These are phyloP conservation scores for Macrosiphum euphorbiae DNA, from an alignment of 2,888 invertebrate species.

Conservation along the genomic window DNA sequence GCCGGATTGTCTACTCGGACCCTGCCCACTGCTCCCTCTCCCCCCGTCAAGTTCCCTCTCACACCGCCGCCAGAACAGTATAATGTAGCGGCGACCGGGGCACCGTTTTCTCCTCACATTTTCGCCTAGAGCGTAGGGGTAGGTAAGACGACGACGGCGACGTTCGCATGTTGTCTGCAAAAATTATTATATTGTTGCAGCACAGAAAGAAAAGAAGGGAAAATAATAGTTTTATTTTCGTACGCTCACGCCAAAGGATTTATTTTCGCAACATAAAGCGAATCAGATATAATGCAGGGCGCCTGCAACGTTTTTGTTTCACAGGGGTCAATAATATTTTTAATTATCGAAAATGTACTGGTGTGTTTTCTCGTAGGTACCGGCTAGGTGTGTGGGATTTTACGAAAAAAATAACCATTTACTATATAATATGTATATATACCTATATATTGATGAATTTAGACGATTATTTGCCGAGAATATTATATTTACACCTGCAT, in stretches of 20 bases:
- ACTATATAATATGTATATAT: neutral
- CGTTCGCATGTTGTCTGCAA: neutral
- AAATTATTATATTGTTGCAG: constrained; percentile 33
- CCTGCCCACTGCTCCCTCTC: constrained; percentile 26
- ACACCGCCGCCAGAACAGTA: neutral
- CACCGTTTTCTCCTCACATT: constrained; percentile 19
- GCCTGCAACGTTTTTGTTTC: neutral
- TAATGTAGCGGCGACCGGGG: neutral
- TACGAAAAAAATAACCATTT: neutral
- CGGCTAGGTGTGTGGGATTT: neutral
- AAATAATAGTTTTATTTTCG: constrained; percentile 33
- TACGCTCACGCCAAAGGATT: constrained; percentile 20
- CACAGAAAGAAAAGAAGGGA: neutral
- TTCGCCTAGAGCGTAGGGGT: neutral
- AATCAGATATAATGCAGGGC: constrained; percentile 32
- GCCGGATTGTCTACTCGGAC: constrained; percentile 62
- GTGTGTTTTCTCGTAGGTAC: neutral
- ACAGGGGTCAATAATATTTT: neutral
- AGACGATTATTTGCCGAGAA: neutral
- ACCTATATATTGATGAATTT: neutral
- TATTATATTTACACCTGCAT: neutral
- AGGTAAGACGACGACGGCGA: neutral
- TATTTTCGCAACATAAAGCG: neutral
- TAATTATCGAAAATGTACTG: neutral
- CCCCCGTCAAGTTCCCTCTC: neutral